Evolutionary conservation across 2,888 invertebrate genomes (phyloP), one percentile per base, ranked within the genome.

Genomic region (Drosophila macrospina): DNA sequence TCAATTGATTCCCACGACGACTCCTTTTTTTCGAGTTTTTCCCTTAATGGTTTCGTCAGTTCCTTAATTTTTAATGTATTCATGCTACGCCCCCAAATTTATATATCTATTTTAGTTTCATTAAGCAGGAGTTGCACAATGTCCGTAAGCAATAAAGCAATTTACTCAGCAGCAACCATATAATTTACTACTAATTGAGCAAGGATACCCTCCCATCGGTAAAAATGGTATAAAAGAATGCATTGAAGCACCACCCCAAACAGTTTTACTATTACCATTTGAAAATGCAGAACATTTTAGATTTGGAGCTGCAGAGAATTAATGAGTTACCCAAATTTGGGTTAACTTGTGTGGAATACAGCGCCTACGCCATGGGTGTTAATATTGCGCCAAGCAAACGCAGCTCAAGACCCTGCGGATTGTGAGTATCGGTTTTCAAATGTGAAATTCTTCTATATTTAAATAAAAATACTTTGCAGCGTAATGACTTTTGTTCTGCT

Each of bases 381-480:
- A 86, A 86, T 15, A 56, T 86, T 8, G 74, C 87, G 10, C 87
- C 89, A 0, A 39, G 75, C 1, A 87, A 87, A 32, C 82, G 87
- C 1, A 73, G 52, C 56, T 84, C 85, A 1, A 34, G 59, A 8
- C 68, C 65, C 7, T 85, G 87, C 6, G 24, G 11, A 37, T 50
- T 76, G 88, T 88, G 15, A 67, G 83, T 68, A 2, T 5, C 0
- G 10, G 2, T 5, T 26, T n/a, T 3, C 4, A 45, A 39, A 11
- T 2, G 6, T 13, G 10, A 15, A 30, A n/a, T 30, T 26, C 7
- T n/a, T n/a, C 26, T 30, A 15, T 36, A 20, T 32, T 2, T 11
- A 6, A 0, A 0, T 16, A 2, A 15, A 1, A 1, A 11, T 24
- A 4, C 8, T 4, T 56, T 52, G 4, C 16, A 88, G 85, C 7